Evolutionary conservation across 2,888 invertebrate genomes (phyloP), one percentile per base, ranked within the genome.

Genomic region (Machimus rusticus): DNA sequence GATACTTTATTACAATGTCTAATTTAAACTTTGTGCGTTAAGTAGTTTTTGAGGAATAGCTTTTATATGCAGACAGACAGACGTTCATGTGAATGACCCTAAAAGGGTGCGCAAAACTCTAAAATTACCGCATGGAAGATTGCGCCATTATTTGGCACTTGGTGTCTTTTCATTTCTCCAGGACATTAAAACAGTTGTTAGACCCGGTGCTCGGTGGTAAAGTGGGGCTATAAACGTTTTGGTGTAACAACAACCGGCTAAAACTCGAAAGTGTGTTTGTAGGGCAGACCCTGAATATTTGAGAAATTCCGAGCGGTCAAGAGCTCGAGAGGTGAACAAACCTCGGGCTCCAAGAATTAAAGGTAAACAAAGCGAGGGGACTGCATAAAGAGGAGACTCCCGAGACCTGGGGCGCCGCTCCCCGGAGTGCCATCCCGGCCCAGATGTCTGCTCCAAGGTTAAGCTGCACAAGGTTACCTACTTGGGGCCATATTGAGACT

Each of bases 361-460:
- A 28, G 66, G 66, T 66, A 66, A 66, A 66, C 66, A 66, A 66
- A 66, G 66, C 66, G 66, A 66, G 66, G 66, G 66, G 19, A 28
- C 66, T 66, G 79, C 46, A 46, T 51, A 46, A 23, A 51, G 28
- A 19, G 79, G 31, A 51, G 39, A 43, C 28, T 16, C 79, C 51
- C 39, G 46, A 12, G 39, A 66, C 19, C 66, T n/a, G 19, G 8
- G 23, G 66, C 8, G 28, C 66, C 66, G 66, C 66, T 51, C 66
- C 28, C 66, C 23, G 66, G 28, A 66, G 28, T 23, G 66, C 9
- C 66, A 66, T 66, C 66, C 19, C 66, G 23, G 66, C 66, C 19
- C 66, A 66, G 66, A 66, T 66, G 82, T 84, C 82, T 66, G 66
- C 66, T 66, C 39, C 82, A 84, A 84, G 82, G 82, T 84, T 84